These are phyloP conservation scores for Procambarus clarkii DNA, from an alignment of 1,140 invertebrate species.

Conservation along the genomic window DNA sequence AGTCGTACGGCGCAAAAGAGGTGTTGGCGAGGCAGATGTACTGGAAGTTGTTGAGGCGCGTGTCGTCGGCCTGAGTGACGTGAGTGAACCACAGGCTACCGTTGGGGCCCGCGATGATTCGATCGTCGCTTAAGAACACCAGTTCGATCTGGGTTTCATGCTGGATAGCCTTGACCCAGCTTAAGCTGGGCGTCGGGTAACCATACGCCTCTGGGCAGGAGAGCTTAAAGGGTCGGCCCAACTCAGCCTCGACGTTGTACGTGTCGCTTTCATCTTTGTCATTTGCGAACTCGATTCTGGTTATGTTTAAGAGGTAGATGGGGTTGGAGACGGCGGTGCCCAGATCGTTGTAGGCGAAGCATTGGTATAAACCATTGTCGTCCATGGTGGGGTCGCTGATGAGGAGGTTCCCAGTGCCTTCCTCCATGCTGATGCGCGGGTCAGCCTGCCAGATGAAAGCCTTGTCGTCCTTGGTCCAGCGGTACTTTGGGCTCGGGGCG, in stretches of 20 bases:
- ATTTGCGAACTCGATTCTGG: conserved; percentile 58
- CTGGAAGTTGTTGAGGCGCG: conserved; percentile 22
- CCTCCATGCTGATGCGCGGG: conserved; percentile 57
- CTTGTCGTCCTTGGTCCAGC: conserved; percentile 62
- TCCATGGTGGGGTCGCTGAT: conserved; percentile 57
- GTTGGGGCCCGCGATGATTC: conserved; percentile 48
- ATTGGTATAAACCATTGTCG: conserved; percentile 71
- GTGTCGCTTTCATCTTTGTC: conserved; percentile 27
- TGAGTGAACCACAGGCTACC: conserved; percentile 65
- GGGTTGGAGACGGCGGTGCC: conserved; percentile 61
- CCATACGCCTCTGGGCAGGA: conserved; percentile 63
- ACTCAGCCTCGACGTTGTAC: conserved; percentile 60
- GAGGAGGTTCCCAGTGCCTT: conserved; percentile 62
- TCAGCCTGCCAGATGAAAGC: conserved; percentile 63
- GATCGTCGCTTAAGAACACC: conserved; percentile 58
- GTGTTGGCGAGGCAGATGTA: conserved; percentile 66
- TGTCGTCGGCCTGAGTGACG: conserved; percentile 57
- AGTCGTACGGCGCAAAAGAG: conserved; percentile 49
- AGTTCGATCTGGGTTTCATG: conserved; percentile 37
- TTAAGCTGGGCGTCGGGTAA: conserved; percentile 59
- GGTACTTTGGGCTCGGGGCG: conserved; percentile 49
- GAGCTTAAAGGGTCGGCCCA: conserved; percentile 66
- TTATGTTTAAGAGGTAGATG: conserved; percentile 64
- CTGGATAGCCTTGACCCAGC: conserved; percentile 59
- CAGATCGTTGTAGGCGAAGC: conserved; percentile 71